Percentiles rank a stretch among this genome's conserved stretches.
Evolutionary conservation across 2,888 invertebrate species (phyloP).

Genomic region (Drosophila neotestacea): DNA sequence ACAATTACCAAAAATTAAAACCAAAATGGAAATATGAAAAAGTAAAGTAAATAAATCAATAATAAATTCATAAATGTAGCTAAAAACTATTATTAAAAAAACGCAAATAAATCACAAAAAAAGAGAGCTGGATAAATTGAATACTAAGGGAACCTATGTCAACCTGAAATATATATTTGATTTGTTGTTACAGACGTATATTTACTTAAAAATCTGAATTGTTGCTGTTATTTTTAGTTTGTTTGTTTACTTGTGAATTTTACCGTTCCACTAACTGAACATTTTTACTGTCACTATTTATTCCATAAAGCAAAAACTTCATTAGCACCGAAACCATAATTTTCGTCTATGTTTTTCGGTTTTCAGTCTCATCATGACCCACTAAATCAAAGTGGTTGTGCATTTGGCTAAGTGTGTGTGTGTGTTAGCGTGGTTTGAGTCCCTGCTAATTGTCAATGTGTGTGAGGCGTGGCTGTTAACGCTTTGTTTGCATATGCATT

Average conservation of each 20-base stretch:
- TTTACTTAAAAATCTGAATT: conserved; percentile 25
- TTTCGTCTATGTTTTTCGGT: conserved; percentile 28
- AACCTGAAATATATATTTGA: conserved; percentile 43
- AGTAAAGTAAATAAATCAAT: conserved; percentile 32
- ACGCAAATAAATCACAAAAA: conserved; percentile 13
- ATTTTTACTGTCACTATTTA: conserved; percentile 9
- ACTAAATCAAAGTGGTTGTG: conserved; percentile 39
- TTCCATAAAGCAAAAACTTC: conserved; percentile 41
- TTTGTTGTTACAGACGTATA: conserved; percentile 3
- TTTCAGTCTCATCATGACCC: conserved; percentile 65
- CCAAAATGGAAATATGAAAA: conserved; percentile 12
- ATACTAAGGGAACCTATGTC: conserved; percentile 39
- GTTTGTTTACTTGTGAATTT: conserved; percentile 30
- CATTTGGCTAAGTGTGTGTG: conserved; percentile 23
- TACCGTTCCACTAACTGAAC: conserved; percentile 60
- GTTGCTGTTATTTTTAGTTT: conserved; percentile 14
- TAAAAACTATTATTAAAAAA: conserved; percentile 59
- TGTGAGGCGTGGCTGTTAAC: conserved; percentile 34
- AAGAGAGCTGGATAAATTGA: background rate
- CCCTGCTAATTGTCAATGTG: conserved; percentile 54
- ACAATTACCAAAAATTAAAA: conserved; percentile 7
- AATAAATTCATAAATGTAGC: conserved; percentile 27
- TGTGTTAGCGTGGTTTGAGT: conserved; percentile 56
- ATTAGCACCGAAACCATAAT: conserved; percentile 61
- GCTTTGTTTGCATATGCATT: conserved; percentile 43